A percentile compares a stretch with the other conserved stretches of the same genome.
These are phyloP conservation scores for Thamnophis elegans DNA, from an alignment of 2,797 vertebrate genomes.

Conservation along the genomic window DNA sequence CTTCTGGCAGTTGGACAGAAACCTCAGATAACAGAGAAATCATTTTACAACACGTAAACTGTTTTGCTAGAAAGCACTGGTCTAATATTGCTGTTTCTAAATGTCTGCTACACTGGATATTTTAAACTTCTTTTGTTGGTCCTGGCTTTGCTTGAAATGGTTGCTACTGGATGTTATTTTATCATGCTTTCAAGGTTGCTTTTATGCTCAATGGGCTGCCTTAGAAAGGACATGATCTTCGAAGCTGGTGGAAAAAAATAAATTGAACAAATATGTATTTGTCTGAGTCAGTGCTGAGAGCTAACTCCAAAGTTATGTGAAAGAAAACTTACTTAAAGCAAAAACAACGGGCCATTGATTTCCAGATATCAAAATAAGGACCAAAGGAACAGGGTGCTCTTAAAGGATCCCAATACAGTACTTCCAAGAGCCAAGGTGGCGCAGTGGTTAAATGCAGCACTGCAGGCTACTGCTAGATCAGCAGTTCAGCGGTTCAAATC, in stretches of 20 bases:
- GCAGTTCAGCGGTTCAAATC: no score
- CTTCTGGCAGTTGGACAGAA: background rate
- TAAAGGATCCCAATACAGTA: slow-evolving; percentile 55
- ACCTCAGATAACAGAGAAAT: background rate
- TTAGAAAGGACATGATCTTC: background rate
- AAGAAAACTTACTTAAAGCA: background rate
- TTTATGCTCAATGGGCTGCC: background rate
- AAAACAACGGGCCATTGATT: background rate
- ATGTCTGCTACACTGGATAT: background rate
- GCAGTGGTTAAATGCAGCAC: no score
- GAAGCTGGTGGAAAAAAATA: background rate
- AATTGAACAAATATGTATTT: background rate
- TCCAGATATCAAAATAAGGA: slow-evolving; percentile 30
- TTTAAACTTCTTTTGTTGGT: background rate
- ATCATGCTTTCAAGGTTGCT: background rate
- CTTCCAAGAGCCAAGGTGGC: no score
- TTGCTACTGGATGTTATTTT: background rate
- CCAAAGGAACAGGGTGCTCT: slow-evolving; percentile 45
- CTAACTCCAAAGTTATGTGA: background rate
- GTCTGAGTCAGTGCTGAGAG: background rate
- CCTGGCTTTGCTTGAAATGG: background rate
- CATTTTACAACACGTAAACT: background rate
- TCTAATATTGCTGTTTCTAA: background rate
- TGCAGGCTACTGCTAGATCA: no score
- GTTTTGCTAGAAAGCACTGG: background rate